Evolutionary conservation across 2,113 vertebrate genomes (phyloP).

Genomic region (Python bivittatus): DNA sequence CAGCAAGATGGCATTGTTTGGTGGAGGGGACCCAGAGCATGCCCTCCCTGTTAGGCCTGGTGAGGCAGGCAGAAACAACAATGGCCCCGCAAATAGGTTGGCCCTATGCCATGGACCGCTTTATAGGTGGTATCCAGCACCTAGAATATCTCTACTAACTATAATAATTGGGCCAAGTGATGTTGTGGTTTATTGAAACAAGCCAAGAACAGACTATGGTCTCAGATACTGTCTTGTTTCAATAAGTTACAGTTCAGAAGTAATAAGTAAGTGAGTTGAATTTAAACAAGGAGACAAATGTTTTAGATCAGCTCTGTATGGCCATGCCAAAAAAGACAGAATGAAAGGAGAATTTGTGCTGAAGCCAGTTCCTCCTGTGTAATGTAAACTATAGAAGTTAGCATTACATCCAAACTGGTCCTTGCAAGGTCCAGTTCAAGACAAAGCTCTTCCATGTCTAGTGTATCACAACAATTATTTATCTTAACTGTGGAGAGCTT

Average conservation of each 20-base stretch:
- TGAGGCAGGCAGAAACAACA: no score
- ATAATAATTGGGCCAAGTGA: no score
- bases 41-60: no score
- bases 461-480: not conserved
- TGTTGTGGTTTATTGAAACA: not conserved
- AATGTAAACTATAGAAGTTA: not conserved
- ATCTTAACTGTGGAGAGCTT: not conserved
- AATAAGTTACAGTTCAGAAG: not conserved
- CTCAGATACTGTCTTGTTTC: not conserved
- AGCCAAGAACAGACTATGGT: not conserved
- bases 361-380: not conserved
- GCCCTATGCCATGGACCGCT: no score
- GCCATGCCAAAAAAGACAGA: not conserved
- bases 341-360: no score
- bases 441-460: no score
- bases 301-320: not conserved
- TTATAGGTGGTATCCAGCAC: no score
- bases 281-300: not conserved
- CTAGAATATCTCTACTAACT: not conserved
- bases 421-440: not conserved
- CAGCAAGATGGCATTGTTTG: no score
- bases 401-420: not conserved
- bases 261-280: not conserved
- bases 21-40: no score
- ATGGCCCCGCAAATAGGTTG: no score